phyloP scores from a whole-genome alignment of 2,797 vertebrate species.

The Sebastes trivittatus region DNA sequence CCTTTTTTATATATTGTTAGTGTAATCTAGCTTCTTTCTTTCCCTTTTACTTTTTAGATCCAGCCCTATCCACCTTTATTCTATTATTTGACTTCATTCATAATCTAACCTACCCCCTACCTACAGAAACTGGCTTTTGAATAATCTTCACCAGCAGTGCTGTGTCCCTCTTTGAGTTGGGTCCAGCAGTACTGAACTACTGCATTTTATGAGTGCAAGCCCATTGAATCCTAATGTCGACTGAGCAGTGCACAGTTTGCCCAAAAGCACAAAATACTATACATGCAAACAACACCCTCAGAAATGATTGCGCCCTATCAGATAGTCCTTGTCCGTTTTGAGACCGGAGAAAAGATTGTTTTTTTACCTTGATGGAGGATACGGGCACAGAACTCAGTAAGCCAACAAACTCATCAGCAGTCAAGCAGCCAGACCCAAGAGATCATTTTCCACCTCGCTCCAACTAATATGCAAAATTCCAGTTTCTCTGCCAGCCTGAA shows the following conservation, averaged over 20 bases:
- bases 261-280: not conserved
- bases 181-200: not conserved
- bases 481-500: not conserved
- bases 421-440: constrained; percentile 7
- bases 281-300: not conserved
- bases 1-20: not conserved
- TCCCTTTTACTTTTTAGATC: not conserved
- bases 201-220: not conserved
- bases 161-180: not conserved
- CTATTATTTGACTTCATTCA: constrained; percentile 14
- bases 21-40: not conserved
- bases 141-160: constrained; percentile 36
- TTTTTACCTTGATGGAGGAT: not conserved
- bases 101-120: not conserved
- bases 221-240: not conserved
- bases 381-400: not conserved
- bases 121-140: constrained; percentile 44
- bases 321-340: not conserved
- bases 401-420: constrained; percentile 13
- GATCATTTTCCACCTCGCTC: constrained; percentile 6
- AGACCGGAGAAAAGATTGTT: not conserved
- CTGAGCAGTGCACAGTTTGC: not conserved
- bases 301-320: not conserved
- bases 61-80: not conserved
- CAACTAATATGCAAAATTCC: constrained; percentile 8